phyloP scores from a whole-genome alignment of 2,888 invertebrate species.

The Nomada flava region DNA sequence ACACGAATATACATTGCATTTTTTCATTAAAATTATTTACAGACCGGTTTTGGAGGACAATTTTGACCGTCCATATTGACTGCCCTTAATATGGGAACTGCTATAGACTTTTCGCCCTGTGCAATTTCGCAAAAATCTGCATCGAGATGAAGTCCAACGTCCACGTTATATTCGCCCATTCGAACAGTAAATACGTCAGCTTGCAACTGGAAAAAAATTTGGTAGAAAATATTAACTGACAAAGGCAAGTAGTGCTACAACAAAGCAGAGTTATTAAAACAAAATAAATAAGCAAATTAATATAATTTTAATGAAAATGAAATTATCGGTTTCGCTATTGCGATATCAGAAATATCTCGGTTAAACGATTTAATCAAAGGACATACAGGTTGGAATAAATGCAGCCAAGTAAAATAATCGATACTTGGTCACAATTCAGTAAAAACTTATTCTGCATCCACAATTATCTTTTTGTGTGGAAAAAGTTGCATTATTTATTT shows the following conservation, averaged over 20 bases:
- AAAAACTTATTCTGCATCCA: no score
- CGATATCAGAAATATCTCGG: no score
- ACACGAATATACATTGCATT: not conserved
- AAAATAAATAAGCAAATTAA: not conserved
- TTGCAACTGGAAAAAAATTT: not conserved
- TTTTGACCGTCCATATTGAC: fast-evolving
- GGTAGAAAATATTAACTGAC: not conserved
- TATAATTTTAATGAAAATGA: not conserved
- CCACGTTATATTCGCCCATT: conserved; percentile 19
- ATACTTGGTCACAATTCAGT: no score
- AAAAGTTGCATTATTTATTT: no score
- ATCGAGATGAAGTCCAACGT: not conserved
- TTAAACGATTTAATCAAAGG: no score
- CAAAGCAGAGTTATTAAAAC: not conserved
- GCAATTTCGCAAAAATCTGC: not conserved
- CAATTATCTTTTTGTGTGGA: no score
- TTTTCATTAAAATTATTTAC: not conserved
- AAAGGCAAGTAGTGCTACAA: no score
- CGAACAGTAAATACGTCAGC: not conserved
- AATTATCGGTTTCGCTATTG: no score
- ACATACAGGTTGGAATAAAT: no score
- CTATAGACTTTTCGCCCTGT: not conserved
- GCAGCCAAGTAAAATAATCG: no score
- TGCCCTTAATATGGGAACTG: not conserved
- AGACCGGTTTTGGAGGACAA: conserved; percentile 27